phyloP scores from a whole-genome alignment of 1,140 invertebrate species.

The Brachionus angularis region DNA sequence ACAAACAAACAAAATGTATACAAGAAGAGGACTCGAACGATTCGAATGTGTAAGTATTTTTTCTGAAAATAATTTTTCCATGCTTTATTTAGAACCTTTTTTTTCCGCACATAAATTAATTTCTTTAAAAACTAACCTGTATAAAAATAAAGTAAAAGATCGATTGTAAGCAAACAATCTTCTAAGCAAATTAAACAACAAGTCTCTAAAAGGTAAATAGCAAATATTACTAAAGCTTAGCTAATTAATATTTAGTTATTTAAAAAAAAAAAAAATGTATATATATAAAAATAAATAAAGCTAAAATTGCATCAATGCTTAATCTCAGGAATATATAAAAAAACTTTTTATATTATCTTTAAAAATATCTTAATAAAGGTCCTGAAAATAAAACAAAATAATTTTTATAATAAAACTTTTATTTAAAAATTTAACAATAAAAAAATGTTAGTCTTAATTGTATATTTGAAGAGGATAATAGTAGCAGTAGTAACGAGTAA shows the following conservation, averaged over 20 bases:
- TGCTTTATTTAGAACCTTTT: background rate
- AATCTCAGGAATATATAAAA: too few relatives aligned
- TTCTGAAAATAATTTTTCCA: background rate
- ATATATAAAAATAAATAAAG: too few relatives aligned
- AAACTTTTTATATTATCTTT: too few relatives aligned
- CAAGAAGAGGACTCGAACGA: background rate
- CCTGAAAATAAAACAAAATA: too few relatives aligned
- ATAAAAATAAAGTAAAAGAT: background rate
- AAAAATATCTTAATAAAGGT: too few relatives aligned
- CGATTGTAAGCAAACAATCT: background rate
- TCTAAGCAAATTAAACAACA: background rate
- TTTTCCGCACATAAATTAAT: background rate
- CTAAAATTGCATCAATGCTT: too few relatives aligned
- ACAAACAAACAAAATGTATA: background rate
- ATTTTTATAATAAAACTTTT: too few relatives aligned
- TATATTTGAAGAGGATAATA: slow-evolving; percentile 22
- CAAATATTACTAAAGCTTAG: background rate
- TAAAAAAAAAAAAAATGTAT: background rate
- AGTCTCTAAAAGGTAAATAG: slow-evolving; percentile 2
- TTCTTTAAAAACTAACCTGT: background rate
- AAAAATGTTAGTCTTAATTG: too few relatives aligned
- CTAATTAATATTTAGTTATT: background rate
- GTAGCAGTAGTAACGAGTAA: slow-evolving; percentile 40
- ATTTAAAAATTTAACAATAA: too few relatives aligned
- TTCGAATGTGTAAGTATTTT: background rate